These are phyloP conservation scores for Lumbricus terrestris DNA, from an alignment of 2,888 invertebrate genomes.

Conservation along the genomic window DNA sequence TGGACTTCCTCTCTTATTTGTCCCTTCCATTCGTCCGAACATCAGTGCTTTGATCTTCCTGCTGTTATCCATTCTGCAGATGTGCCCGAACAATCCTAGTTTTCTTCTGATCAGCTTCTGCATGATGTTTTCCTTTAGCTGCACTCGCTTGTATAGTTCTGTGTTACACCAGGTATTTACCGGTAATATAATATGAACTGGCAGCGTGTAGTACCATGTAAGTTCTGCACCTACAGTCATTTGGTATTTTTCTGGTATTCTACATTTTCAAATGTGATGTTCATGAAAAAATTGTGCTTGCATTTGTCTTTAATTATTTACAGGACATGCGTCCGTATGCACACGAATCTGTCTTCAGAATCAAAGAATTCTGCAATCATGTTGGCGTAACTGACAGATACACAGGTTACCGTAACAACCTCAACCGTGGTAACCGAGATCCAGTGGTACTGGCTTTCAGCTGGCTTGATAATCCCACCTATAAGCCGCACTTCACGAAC, in stretches of 20 bases:
- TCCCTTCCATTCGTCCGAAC: too few relatives aligned
- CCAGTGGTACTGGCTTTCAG: slow-evolving; percentile 28
- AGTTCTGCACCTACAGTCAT: background rate
- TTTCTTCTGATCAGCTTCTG: too few relatives aligned
- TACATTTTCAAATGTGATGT: background rate
- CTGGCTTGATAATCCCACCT: slow-evolving; percentile 28
- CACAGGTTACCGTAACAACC: slow-evolving; percentile 56
- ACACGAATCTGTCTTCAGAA: slow-evolving; percentile 48
- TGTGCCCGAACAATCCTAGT: too few relatives aligned
- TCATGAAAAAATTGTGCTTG: background rate
- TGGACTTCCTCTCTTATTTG: too few relatives aligned
- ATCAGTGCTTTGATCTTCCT: too few relatives aligned
- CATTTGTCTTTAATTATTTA: slow-evolving; percentile 7
- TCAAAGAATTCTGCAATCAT: slow-evolving; percentile 56
- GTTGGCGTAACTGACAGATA: slow-evolving; percentile 58
- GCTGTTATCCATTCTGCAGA: too few relatives aligned
- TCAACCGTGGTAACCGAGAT: slow-evolving; percentile 42
- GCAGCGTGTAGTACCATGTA: background rate
- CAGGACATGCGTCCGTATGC: slow-evolving; percentile 49
- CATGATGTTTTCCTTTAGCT: too few relatives aligned
- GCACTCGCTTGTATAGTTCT: too few relatives aligned
- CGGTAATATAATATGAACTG: too few relatives aligned
- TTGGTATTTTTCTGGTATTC: background rate
- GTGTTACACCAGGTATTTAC: too few relatives aligned
- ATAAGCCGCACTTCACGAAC: slow-evolving; percentile 17